A percentile compares a stretch with the other conserved stretches of the same genome.
Evolutionary conservation across 2,888 invertebrate species (phyloP).

Genomic region (Endomychus coccineus): DNA sequence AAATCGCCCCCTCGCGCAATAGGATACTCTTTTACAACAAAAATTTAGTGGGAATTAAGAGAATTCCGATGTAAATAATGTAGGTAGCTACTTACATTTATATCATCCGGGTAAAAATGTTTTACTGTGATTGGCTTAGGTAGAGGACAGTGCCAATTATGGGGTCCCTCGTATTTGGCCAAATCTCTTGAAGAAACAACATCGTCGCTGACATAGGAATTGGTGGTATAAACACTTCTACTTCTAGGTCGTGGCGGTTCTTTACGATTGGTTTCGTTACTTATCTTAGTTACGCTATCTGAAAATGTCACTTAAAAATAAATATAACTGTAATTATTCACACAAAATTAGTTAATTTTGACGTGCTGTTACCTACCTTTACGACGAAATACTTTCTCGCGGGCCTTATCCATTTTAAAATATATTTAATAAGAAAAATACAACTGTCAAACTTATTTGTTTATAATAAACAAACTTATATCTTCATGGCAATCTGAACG

Average conservation of each 20-base stretch:
- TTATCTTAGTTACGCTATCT: constrained; percentile 38
- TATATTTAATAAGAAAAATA: constrained; percentile 22
- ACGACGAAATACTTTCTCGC: constrained; percentile 39
- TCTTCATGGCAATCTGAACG: constrained; percentile 13
- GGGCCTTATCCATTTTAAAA: constrained; percentile 32
- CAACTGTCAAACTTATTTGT: constrained; percentile 17
- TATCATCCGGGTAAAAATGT: constrained; percentile 51
- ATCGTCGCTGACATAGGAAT: constrained; percentile 57
- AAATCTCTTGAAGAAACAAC: constrained; percentile 47
- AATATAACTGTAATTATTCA: background rate
- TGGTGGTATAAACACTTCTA: constrained; percentile 55
- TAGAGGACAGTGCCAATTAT: constrained; percentile 48
- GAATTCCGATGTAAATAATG: no score
- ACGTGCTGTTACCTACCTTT: constrained; percentile 34
- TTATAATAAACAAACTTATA: constrained; percentile 11
- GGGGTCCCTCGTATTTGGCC: constrained; percentile 50
- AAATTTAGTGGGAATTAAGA: no score
- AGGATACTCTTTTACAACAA: no score
- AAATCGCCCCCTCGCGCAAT: no score
- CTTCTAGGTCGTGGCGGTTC: constrained; percentile 55
- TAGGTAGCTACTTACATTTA: constrained; percentile 35
- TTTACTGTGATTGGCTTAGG: constrained; percentile 52
- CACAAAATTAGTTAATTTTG: no score
- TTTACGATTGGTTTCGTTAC: constrained; percentile 33
- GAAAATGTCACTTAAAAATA: constrained; percentile 31